Evolutionary conservation across 23 tunicate genomes (phyloP).

Genomic region (Diplosoma virens): DNA sequence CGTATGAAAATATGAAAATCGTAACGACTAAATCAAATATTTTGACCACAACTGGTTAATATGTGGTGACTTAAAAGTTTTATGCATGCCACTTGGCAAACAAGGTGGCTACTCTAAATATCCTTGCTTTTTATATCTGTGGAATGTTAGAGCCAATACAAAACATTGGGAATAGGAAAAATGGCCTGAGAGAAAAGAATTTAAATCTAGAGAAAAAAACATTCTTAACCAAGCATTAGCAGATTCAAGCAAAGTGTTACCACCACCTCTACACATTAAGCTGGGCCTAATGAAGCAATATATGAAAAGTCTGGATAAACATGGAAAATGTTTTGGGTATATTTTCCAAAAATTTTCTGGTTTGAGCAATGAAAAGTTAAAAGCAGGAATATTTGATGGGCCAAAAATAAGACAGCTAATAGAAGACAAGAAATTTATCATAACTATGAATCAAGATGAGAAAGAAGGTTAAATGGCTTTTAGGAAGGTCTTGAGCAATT

Average conservation of each 20-base stretch:
- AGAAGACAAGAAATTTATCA: neutral
- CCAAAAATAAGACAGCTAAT: too few relatives aligned
- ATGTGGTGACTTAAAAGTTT: conserved; percentile 26
- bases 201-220: conserved; percentile 7
- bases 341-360: too few relatives aligned
- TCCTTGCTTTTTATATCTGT: conserved; percentile 9
- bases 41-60: neutral
- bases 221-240: neutral
- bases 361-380: too few relatives aligned
- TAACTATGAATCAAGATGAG: neutral
- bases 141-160: conserved; percentile 10
- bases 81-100: conserved; percentile 5
- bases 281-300: too few relatives aligned
- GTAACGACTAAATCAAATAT: neutral
- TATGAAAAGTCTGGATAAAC: too few relatives aligned
- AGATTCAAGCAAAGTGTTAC: too few relatives aligned
- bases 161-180: conserved; percentile 2
- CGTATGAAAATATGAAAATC: conserved; percentile 14
- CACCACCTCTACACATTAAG: too few relatives aligned
- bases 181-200: conserved; percentile 11
- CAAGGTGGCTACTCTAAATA: conserved; percentile 9
- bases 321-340: too few relatives aligned
- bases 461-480: neutral
- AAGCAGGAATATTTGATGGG: too few relatives aligned
- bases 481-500: too few relatives aligned